phyloP scores from a whole-genome alignment of 2,797 vertebrate genomes.

The Micromesistius poutassou region DNA sequence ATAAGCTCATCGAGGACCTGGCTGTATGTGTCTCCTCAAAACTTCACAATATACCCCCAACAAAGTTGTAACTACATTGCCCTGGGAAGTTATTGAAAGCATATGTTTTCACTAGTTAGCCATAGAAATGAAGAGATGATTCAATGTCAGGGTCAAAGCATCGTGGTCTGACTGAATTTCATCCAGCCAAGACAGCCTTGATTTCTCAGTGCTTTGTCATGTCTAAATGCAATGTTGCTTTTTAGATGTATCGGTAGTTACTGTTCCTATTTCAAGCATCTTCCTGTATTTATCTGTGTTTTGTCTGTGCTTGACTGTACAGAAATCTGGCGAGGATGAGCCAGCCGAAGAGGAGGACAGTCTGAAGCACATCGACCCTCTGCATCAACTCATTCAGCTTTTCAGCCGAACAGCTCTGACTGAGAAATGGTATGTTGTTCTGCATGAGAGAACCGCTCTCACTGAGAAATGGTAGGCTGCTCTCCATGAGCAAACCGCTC shows the following conservation, averaged over 20 bases:
- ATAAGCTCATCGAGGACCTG: constrained; percentile 93
- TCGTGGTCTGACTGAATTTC: neutral
- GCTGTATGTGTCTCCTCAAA: constrained; percentile 75
- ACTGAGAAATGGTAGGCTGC: constrained; percentile 91
- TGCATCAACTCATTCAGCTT: constrained; percentile 92
- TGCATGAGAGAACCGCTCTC: constrained; percentile 75
- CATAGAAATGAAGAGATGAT: neutral
- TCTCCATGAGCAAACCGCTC: constrained; percentile 71
- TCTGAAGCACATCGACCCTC: constrained; percentile 84
- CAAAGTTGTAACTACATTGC: neutral
- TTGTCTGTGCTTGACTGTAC: constrained; percentile 30
- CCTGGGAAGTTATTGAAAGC: too few species aligned
- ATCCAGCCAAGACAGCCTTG: neutral
- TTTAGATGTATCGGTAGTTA: neutral
- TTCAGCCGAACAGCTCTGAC: constrained; percentile 95
- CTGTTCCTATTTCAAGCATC: neutral
- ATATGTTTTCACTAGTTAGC: neutral
- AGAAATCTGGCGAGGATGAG: constrained; percentile 77
- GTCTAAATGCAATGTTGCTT: neutral
- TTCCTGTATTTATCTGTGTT: neutral
- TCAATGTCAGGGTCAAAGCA: neutral
- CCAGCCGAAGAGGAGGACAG: constrained; percentile 84
- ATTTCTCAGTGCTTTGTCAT: neutral
- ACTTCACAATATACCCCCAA: neutral
- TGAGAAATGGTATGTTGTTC: constrained; percentile 84